Conservation (phyloP, 2,888 invertebrate species). For the Flexamia atlantica region DNA sequence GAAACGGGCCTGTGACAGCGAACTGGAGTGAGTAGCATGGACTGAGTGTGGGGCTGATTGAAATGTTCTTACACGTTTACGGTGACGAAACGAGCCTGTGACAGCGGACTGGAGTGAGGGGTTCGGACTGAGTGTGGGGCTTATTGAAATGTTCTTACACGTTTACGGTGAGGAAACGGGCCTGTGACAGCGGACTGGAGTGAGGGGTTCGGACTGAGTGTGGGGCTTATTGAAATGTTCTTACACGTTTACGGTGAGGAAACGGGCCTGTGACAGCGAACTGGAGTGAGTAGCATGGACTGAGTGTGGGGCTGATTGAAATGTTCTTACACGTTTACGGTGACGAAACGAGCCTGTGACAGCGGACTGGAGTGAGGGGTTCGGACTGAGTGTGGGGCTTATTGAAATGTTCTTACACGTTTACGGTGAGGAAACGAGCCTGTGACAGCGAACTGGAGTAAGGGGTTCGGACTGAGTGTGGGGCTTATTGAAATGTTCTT, state of each 20-base stretch:
- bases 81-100: slow-evolving; percentile 41
- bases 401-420: slow-evolving; percentile 58
- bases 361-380: slow-evolving; percentile 6
- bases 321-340: slow-evolving; percentile 53
- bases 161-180: slow-evolving; percentile 32
- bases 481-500: slow-evolving; percentile 57
- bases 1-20: slow-evolving; percentile 30
- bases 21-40: too few species aligned
- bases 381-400: too few species aligned
- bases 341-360: slow-evolving; percentile 45
- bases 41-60: too few species aligned
- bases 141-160: slow-evolving; percentile 58
- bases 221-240: slow-evolving; percentile 57
- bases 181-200: slow-evolving; percentile 31
- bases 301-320: too few species aligned
- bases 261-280: slow-evolving; percentile 22
- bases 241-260: slow-evolving; percentile 50
- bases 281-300: too few species aligned
- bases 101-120: slow-evolving; percentile 22
- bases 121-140: too few species aligned
- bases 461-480: too few species aligned
- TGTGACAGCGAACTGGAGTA: slow-evolving; percentile 33
- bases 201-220: too few species aligned
- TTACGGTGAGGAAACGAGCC: slow-evolving; percentile 31
- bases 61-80: slow-evolving; percentile 55